Base-by-base conservation (phyloP, 1,140 invertebrate genomes). In the Drosophila watanabei region DNA sequence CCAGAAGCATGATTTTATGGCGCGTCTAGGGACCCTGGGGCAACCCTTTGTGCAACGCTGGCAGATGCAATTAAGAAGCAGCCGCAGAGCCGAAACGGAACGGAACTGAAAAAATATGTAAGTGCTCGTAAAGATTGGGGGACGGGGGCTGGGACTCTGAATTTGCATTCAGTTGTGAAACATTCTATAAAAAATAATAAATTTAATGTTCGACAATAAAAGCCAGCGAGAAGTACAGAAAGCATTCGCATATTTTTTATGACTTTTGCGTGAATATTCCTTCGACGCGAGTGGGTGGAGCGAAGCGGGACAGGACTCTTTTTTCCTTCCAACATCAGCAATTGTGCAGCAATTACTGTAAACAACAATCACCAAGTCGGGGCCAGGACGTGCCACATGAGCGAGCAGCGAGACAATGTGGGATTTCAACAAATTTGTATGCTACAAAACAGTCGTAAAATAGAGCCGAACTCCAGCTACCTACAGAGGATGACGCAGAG, bases 181-280 rank as follows among this genome's bases (percentile, higher is more conserved):
- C 85, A 89, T 90, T 89, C 81, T 90, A 89, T 90, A 89, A 89
- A 89, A 88, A 89, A 89, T 89, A 89, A 89, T 90, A 89, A 79
- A 89, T 89, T 89, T 89, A 82, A 85, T 90, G 85, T 81, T 89
- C 78, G 82, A 82, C 85, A 89, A 89, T 89, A 89, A 88, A 80
- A 68, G 41, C 51, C 24, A 63, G 52, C 59, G 59, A 79, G 45
- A 61, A 73, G 68, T 61, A 72, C 70, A 73, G 35, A 58, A 73
- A 73, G 45, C 70, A 89, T 60, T 85, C 85, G 73, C 86, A 90
- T 85, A 89, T 89, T 88, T 79, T 88, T 89, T 89, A 90, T 90
- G 86, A 52, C 75, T 82, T 90, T 85, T 90, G 85, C 85, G 86
- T 85, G 86, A 65, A 79, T 80, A 80, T 62, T 82, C 56, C 39